These are phyloP conservation scores for Paramuricea clavata DNA, from an alignment of 92 coral and sea anemone genomes.

Conservation along the genomic window DNA sequence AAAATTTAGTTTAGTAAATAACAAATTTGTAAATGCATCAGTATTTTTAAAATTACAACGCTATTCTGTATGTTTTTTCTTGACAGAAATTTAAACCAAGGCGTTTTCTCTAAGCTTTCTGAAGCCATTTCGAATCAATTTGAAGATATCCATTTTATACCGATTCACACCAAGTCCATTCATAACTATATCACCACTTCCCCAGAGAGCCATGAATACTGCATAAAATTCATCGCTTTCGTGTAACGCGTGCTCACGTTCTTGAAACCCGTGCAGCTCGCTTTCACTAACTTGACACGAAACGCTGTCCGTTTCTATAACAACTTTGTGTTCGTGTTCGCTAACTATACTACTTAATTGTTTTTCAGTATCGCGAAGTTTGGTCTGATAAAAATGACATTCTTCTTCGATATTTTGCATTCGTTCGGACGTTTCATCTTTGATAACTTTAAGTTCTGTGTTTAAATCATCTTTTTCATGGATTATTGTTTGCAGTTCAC, in stretches of 20 bases:
- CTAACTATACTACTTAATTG: neutral
- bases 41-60: neutral
- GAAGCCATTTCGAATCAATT: constrained; percentile 39
- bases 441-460: neutral
- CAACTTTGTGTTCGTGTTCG: neutral
- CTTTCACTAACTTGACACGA: constrained; percentile 28
- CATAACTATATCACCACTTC: neutral
- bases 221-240: neutral
- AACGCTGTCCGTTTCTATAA: constrained; percentile 1
- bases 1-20: neutral
- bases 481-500: constrained; percentile 54
- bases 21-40: neutral
- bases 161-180: neutral
- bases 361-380: constrained; percentile 28
- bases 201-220: neutral
- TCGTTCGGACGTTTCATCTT: neutral
- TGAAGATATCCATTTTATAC: constrained; percentile 1
- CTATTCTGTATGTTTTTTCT: no score
- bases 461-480: constrained; percentile 34
- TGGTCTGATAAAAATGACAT: constrained; percentile 34
- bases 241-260: neutral
- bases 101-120: neutral
- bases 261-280: neutral
- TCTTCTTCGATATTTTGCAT: constrained; percentile 27
- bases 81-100: no score